Conservation (phyloP, 2,113 vertebrate genomes). For the Siphamia tubifer region DNA sequence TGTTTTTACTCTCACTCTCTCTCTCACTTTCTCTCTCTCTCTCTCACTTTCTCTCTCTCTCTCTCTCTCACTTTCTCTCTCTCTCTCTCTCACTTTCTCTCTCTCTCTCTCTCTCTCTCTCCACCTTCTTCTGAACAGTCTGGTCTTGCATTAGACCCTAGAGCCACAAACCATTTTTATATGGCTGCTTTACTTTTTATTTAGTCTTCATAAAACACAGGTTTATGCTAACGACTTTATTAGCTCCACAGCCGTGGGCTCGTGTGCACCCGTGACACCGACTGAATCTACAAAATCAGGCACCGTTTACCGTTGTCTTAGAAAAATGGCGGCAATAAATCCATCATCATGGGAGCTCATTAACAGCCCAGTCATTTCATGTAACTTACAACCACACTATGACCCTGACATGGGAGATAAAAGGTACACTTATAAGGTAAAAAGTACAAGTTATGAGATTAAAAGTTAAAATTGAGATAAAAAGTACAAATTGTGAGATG, state of each 20-base stretch:
- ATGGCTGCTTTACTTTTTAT: neutral
- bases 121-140: slow-evolving; percentile 35
- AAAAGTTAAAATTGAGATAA: too few species aligned
- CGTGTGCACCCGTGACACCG: slow-evolving; percentile 20
- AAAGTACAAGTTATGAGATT: too few species aligned
- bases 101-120: neutral
- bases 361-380: neutral
- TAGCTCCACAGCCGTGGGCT: neutral
- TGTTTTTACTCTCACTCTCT: slow-evolving; percentile 38
- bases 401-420: too few species aligned
- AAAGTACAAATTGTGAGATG: too few species aligned
- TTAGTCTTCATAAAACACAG: neutral
- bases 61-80: slow-evolving; percentile 1
- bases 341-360: slow-evolving; percentile 24
- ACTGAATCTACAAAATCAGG: neutral
- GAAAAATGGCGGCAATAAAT: neutral
- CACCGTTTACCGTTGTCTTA: neutral
- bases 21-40: slow-evolving; percentile 1
- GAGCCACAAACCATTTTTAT: slow-evolving; percentile 12
- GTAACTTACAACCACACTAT: neutral
- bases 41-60: slow-evolving; percentile 13
- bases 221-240: neutral
- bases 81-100: neutral
- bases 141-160: slow-evolving; percentile 21
- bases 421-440: too few species aligned